Base-by-base conservation (phyloP, 2,888 invertebrate genomes). In the Troilus luridus region DNA sequence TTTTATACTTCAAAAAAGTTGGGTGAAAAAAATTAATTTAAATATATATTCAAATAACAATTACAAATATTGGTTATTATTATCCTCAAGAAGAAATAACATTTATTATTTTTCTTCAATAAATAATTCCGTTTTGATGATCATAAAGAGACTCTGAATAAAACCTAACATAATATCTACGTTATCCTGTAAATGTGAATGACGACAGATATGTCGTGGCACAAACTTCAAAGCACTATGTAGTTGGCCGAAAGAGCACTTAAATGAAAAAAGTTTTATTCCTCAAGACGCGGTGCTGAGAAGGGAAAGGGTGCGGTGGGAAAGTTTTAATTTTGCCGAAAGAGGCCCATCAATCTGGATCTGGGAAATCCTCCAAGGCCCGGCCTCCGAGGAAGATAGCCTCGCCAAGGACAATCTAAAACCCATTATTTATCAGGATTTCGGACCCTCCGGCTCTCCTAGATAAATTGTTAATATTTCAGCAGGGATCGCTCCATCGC, bases 241-340 rank as follows among this genome's bases (percentile, higher is more conserved):
- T 21, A 21, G 62, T 62, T 21, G 62, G 62, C 7, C 11, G 64
- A 64, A n/a, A 64, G 11, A 64, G n/a, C n/a, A n/a, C 2, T 77
- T 77, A 77, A 77, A 27, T 54, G 41, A 77, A 77, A 54, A 21
- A 77, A 77, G 77, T 77, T 77, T 41, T 77, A 60, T 88, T 62
- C 24, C n/a, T 21, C 6, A 12, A 59, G 88, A 24, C 27, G 27
- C 27, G 27, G n/a, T 59, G 24, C 19, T 56, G 56, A 56, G 60
- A 60, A 27, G n/a, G 58, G 88, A 60, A 59, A 60, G 60, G 62
- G 88, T 27, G 27, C 41, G 77, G 77, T 77, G 77, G 19, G 77
- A 77, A 77, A 77, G 17, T 77, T 88, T 88, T 88, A 88, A 88
- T 60, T 88, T 59, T 88, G 62, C 58, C 88, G 60, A 60, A n/a